Evolutionary conservation across 2,888 invertebrate genomes (phyloP).

Genomic region (Cataglyphis altisquamis): DNA sequence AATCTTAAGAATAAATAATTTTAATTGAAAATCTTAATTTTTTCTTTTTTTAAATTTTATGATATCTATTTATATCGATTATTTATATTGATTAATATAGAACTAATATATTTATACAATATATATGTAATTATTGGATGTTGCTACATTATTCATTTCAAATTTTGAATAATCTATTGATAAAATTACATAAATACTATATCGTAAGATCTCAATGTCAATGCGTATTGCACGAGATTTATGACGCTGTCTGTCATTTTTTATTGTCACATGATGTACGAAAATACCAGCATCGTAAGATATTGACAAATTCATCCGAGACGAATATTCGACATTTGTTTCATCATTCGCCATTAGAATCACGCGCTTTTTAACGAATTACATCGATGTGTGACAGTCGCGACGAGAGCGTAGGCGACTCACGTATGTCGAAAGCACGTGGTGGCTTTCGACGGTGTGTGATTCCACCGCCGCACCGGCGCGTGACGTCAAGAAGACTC

Average conservation of each 20-base stretch:
- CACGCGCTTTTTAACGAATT: background rate
- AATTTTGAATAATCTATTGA: background rate
- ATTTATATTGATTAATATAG: background rate
- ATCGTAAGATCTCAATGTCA: background rate
- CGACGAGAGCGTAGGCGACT: background rate
- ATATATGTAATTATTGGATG: background rate
- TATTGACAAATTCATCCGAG: background rate
- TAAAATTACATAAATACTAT: background rate
- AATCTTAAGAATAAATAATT: background rate
- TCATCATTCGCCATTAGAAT: background rate
- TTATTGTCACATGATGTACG: background rate
- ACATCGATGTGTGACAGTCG: background rate
- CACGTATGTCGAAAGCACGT: conserved; percentile 8
- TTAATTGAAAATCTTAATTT: too few relatives aligned
- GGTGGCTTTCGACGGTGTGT: background rate
- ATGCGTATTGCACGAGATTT: background rate
- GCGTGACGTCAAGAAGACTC: background rate
- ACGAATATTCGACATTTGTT: background rate
- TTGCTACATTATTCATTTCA: too few relatives aligned
- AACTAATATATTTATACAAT: background rate
- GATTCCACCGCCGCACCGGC: background rate
- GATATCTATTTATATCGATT: background rate
- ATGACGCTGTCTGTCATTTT: background rate
- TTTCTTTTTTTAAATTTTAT: background rate
- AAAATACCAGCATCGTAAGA: background rate